Evolutionary conservation across 23 tunicate species (phyloP).

Genomic region (Aplidium turbinatum): DNA sequence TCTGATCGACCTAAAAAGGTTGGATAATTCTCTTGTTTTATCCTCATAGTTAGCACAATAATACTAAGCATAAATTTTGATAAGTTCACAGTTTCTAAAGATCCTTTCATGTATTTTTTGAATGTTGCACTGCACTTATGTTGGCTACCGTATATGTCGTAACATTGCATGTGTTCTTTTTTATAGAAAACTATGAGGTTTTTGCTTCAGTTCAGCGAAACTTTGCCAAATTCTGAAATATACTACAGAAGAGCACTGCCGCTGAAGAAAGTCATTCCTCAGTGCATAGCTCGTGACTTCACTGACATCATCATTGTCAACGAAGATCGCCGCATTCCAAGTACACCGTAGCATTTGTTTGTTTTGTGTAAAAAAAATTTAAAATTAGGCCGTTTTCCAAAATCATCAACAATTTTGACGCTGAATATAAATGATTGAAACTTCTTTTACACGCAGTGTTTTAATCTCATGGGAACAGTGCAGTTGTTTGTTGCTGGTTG

Average conservation of each 20-base stretch:
- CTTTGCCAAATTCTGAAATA: constrained; percentile 58
- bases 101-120: not conserved
- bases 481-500: too few relatives aligned
- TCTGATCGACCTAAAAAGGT: constrained; percentile 75
- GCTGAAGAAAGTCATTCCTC: constrained; percentile 88
- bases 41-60: not conserved
- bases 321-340: constrained; percentile 93
- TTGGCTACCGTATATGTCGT: too few relatives aligned
- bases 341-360: constrained; percentile 15
- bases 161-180: too few relatives aligned
- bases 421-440: too few relatives aligned
- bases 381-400: too few relatives aligned
- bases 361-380: too few relatives aligned
- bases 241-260: constrained; percentile 63
- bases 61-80: not conserved
- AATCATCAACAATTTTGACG: too few relatives aligned
- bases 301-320: constrained; percentile 92
- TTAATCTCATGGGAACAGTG: too few relatives aligned
- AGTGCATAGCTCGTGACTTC: constrained; percentile 76
- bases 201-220: constrained; percentile 44
- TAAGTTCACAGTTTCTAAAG: not conserved
- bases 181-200: constrained; percentile 37
- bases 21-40: not conserved
- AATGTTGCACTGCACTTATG: too few relatives aligned
- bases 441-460: too few relatives aligned